Conservation (phyloP, 1,140 invertebrate species). For the Cotesia typhae region DNA sequence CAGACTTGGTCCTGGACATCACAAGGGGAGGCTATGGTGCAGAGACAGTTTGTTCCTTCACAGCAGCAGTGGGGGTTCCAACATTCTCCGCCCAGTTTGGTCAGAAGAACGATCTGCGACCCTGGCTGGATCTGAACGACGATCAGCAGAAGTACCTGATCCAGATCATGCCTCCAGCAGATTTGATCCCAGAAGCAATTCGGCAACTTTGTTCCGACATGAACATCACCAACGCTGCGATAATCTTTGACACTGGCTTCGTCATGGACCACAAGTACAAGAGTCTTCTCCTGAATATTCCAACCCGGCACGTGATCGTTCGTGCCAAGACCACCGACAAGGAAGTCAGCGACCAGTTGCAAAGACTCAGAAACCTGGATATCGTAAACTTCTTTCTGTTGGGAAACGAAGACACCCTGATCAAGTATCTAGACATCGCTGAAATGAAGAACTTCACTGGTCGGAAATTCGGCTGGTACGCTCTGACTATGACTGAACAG, state of each 20-base stretch:
- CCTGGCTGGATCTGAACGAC: constrained; percentile 77
- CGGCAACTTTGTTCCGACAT: constrained; percentile 80
- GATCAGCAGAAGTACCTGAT: constrained; percentile 76
- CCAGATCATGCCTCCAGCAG: constrained; percentile 81
- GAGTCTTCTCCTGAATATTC: constrained; percentile 85
- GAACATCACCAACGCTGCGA: constrained; percentile 90
- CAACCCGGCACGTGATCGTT: constrained; percentile 84
- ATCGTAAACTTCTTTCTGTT: constrained; percentile 89
- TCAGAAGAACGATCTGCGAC: constrained; percentile 79
- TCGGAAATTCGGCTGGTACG: constrained; percentile 71
- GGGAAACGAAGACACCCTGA: constrained; percentile 75
- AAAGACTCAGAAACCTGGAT: constrained; percentile 78
- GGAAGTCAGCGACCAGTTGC: constrained; percentile 72
- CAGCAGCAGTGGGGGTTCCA: constrained; percentile 78
- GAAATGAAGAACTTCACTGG: constrained; percentile 55
- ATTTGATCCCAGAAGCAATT: constrained; percentile 83
- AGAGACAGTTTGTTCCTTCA: constrained; percentile 85
- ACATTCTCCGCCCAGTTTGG: constrained; percentile 86
- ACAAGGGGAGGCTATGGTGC: constrained; percentile 80
- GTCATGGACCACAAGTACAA: constrained; percentile 94
- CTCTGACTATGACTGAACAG: constrained; percentile 68
- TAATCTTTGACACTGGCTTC: constrained; percentile 87
- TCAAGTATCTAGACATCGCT: constrained; percentile 70
- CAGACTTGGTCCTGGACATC: constrained; percentile 82
- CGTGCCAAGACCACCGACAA: constrained; percentile 66